phyloP scores from a whole-genome alignment of 2,797 vertebrate species.

The Kryptolebias ocellatus region DNA sequence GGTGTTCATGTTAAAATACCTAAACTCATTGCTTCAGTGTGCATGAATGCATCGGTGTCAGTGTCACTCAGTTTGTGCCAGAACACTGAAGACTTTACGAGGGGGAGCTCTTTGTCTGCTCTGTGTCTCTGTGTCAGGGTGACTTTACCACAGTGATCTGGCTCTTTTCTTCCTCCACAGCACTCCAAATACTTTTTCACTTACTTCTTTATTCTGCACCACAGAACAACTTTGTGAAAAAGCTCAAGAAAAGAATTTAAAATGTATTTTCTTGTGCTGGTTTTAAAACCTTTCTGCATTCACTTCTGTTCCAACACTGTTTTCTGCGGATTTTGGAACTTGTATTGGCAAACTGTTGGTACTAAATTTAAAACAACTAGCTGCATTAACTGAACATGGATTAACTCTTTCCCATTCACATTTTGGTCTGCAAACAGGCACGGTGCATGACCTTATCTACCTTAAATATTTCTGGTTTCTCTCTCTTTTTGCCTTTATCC shows the following conservation, averaged over 20 bases:
- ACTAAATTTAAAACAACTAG: too few species aligned
- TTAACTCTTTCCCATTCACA: too few species aligned
- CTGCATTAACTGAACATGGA: too few species aligned
- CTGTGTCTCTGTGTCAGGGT: constrained; percentile 77
- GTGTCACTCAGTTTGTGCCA: constrained; percentile 40
- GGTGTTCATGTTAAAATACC: constrained; percentile 25
- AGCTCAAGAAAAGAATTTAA: constrained; percentile 1
- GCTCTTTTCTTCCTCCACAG: constrained; percentile 62
- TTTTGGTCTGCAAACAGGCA: too few species aligned
- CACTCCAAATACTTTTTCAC: constrained; percentile 45
- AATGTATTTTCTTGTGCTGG: background rate
- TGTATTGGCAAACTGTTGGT: background rate
- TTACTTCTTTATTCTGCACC: constrained; percentile 30
- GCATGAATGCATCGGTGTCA: constrained; percentile 20
- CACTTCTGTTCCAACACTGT: background rate
- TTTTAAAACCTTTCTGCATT: background rate
- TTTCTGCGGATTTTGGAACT: background rate
- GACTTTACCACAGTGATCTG: constrained; percentile 78
- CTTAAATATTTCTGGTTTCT: constrained; percentile 30
- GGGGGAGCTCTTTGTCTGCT: constrained; percentile 70
- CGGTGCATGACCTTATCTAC: background rate
- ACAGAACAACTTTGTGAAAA: constrained; percentile 23
- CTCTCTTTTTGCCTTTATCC: constrained; percentile 34
- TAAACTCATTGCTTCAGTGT: constrained; percentile 10
- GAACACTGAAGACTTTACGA: constrained; percentile 65